Percentiles rank a stretch among this genome's conserved stretches.
These are phyloP conservation scores for Digitonthophagus gazella DNA, from an alignment of 2,888 invertebrate species.

Conservation along the genomic window DNA sequence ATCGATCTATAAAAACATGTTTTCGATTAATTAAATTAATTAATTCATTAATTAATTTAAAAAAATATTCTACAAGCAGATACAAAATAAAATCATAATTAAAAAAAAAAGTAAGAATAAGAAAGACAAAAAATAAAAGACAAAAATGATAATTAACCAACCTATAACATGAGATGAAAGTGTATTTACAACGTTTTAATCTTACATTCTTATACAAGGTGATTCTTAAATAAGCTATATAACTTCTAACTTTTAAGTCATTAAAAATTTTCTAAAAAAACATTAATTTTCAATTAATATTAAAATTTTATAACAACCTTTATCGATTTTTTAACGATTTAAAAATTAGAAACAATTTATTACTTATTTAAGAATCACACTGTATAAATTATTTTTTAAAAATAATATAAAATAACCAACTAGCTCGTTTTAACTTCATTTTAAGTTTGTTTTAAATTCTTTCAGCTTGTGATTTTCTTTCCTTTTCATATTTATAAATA, in stretches of 20 bases:
- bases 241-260: too few relatives aligned
- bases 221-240: too few relatives aligned
- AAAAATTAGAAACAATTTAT: too few relatives aligned
- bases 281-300: too few relatives aligned
- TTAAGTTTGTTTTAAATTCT: neutral
- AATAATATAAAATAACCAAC: neutral
- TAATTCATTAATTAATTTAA: too few relatives aligned
- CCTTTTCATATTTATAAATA: neutral
- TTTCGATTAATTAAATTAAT: constrained; percentile 40
- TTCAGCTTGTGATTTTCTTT: neutral
- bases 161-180: neutral
- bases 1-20: constrained; percentile 46
- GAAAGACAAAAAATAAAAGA: neutral
- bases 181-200: neutral
- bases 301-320: too few relatives aligned
- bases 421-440: neutral
- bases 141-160: neutral
- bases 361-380: too few relatives aligned
- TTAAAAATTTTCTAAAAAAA: too few relatives aligned
- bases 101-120: neutral
- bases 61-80: constrained; percentile 23
- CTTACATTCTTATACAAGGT: neutral
- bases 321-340: too few relatives aligned
- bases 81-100: constrained; percentile 5
- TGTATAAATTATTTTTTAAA: neutral